These are phyloP conservation scores for Cavia porcellus DNA, from an alignment of 2,113 vertebrate species.

Conservation along the genomic window DNA sequence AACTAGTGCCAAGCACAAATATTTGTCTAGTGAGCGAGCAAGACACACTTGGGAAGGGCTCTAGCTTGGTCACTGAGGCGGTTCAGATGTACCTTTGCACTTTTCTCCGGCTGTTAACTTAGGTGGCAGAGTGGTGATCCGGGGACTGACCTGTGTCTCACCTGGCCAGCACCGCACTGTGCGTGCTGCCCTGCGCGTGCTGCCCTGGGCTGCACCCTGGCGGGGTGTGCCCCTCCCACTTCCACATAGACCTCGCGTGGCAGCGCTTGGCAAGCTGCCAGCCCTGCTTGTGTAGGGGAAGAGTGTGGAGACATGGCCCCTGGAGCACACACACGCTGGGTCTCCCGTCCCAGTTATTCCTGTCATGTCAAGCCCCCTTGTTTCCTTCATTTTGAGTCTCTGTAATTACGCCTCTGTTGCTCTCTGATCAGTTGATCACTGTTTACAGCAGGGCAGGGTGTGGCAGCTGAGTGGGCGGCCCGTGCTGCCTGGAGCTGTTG, in stretches of 20 bases:
- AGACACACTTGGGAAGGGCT: not conserved
- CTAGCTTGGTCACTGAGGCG: not conserved
- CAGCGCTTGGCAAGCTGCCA: not conserved
- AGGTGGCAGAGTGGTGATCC: not conserved
- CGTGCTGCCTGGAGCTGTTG: not conserved
- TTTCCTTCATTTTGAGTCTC: not conserved
- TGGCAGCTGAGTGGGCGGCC: slow-evolving; percentile 26
- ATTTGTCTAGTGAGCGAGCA: not conserved
- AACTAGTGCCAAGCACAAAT: not conserved
- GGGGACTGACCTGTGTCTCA: not conserved
- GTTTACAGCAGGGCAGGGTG: not conserved
- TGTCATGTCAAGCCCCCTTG: not conserved
- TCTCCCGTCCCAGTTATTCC: not conserved
- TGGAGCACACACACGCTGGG: not conserved
- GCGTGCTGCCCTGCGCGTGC: not conserved
- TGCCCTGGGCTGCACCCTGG: not conserved
- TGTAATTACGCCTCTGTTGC: slow-evolving; percentile 30
- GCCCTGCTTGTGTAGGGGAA: not conserved
- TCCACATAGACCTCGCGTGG: not conserved
- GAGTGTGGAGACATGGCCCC: not conserved
- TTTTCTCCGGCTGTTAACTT: not conserved
- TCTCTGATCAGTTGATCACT: slow-evolving; percentile 49
- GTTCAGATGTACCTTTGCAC: not conserved
- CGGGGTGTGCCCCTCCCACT: not conserved
- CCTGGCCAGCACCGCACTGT: rapidly evolving